A percentile compares a stretch with the other conserved stretches of the same genome.
phyloP scores from a whole-genome alignment of 1,140 invertebrate species.

The Heliothis virescens region DNA sequence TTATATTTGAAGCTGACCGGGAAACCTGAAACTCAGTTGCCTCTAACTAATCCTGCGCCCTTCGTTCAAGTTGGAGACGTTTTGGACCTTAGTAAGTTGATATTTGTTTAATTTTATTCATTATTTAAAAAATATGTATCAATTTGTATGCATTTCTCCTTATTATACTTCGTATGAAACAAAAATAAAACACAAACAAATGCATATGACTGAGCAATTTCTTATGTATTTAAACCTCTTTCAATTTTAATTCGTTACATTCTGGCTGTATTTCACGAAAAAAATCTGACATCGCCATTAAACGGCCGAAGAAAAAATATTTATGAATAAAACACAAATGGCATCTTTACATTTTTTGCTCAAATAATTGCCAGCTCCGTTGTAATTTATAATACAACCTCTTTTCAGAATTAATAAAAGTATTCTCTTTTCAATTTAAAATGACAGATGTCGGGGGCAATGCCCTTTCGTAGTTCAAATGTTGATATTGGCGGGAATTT shows the following conservation, averaged over 20 bases:
- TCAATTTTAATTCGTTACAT: not conserved
- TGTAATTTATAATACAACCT: not conserved
- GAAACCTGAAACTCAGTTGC: constrained; percentile 95
- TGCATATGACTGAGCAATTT: no score
- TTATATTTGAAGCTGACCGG: constrained; percentile 93
- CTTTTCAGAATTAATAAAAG: not conserved
- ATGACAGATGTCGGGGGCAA: no score
- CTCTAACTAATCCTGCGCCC: constrained; percentile 95
- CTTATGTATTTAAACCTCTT: not conserved
- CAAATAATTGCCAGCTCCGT: not conserved
- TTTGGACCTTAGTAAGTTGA: constrained; percentile 95
- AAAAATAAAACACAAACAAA: not conserved
- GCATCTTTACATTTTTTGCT: not conserved
- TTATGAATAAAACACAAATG: constrained; percentile 3
- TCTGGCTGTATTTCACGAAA: not conserved
- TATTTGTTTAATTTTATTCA: not conserved
- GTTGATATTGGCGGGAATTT: constrained; percentile 1
- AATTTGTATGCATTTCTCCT: no score
- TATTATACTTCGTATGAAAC: not conserved
- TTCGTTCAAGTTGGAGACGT: constrained; percentile 97
- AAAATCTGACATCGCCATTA: not conserved
- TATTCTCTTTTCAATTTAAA: not conserved
- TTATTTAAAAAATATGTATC: not conserved
- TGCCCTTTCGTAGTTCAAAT: not conserved
- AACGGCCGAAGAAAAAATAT: not conserved